phyloP scores from a whole-genome alignment of 2,797 vertebrate genomes.

The Coranthus polyacanthus region DNA sequence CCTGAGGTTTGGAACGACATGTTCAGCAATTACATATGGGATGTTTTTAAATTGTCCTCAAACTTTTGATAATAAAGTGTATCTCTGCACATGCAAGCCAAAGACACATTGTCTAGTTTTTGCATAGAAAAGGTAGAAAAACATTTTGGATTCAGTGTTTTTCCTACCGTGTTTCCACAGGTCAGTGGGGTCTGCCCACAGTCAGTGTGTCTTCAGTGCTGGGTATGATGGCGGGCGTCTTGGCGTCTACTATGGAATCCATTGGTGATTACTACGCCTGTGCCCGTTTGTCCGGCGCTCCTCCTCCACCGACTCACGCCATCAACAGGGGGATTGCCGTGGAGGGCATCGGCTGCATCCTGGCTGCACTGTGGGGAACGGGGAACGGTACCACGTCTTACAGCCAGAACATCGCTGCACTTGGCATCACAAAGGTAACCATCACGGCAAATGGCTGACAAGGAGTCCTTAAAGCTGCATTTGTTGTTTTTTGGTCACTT shows the following conservation, averaged over 20 bases:
- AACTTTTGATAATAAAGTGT: too few species aligned
- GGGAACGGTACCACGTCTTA: constrained; percentile 89
- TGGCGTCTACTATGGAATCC: constrained; percentile 88
- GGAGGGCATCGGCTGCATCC: constrained; percentile 87
- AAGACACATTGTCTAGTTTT: too few species aligned
- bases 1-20: too few species aligned
- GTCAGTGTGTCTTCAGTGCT: constrained; percentile 86
- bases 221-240: constrained; percentile 86
- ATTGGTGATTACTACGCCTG: constrained; percentile 88
- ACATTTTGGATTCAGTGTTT: neutral
- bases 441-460: too few species aligned
- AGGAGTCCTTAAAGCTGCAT: neutral
- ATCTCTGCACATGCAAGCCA: too few species aligned
- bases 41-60: too few species aligned
- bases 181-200: constrained; percentile 88
- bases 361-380: constrained; percentile 87
- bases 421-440: constrained; percentile 87
- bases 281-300: constrained; percentile 85
- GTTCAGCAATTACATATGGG: too few species aligned
- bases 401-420: constrained; percentile 88
- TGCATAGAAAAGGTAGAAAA: too few species aligned
- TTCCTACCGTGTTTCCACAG: constrained; percentile 52
- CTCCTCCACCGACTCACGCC: constrained; percentile 86
- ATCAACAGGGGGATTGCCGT: constrained; percentile 87
- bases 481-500: too few species aligned